A percentile compares a stretch with the other conserved stretches of the same genome.
phyloP scores from a whole-genome alignment of 2,797 vertebrate genomes.

The Falco novaeseelandiae region DNA sequence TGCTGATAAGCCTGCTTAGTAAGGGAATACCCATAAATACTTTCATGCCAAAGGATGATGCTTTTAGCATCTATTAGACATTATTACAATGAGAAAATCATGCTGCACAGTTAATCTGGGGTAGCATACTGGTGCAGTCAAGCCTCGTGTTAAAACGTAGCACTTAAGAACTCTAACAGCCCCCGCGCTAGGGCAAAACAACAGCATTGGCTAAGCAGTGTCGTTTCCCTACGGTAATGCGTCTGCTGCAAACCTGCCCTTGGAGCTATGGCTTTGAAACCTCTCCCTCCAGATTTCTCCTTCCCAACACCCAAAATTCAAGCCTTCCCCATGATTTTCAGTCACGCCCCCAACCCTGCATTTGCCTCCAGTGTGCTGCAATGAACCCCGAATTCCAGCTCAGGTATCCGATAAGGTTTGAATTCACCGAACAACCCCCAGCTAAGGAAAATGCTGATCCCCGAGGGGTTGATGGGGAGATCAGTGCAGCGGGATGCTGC shows the following conservation, averaged over 20 bases:
- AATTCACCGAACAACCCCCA: not conserved
- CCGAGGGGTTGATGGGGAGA: not conserved
- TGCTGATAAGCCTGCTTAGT: not conserved
- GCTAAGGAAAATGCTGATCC: not conserved
- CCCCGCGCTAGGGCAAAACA: not conserved
- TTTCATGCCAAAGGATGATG: not conserved
- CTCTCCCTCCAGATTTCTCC: not conserved
- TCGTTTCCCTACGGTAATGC: accelerated
- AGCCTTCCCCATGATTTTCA: not conserved
- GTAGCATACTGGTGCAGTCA: not conserved
- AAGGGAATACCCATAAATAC: not conserved
- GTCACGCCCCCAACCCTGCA: accelerated
- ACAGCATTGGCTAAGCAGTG: not conserved
- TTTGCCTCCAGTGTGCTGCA: not conserved
- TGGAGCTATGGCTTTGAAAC: not conserved
- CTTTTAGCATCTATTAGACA: not conserved
- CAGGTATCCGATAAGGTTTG: accelerated
- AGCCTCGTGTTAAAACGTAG: accelerated
- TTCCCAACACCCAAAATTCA: not conserved
- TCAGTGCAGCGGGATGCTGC: not conserved
- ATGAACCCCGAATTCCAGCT: not conserved
- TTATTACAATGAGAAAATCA: not conserved
- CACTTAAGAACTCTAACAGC: not conserved
- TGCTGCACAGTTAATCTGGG: not conserved
- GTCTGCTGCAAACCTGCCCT: not conserved